These are phyloP conservation scores for Oncorhynchus tshawytscha DNA, from an alignment of 2,113 vertebrate genomes.

Conservation along the genomic window DNA sequence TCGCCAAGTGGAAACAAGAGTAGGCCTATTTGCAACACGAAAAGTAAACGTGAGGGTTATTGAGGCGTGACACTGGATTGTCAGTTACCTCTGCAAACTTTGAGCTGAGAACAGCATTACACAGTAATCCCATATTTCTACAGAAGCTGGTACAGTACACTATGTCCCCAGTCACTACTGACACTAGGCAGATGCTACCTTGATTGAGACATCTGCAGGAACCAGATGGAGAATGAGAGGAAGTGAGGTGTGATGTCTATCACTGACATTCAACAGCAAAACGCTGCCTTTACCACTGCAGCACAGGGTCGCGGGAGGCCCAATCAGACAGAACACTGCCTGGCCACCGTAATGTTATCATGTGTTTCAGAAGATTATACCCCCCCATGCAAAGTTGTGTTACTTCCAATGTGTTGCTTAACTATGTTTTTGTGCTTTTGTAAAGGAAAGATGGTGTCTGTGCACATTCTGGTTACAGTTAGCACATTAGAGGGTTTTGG, in stretches of 20 bases:
- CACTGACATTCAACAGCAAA: constrained; percentile 51
- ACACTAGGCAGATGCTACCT: constrained; percentile 55
- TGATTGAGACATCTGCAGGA: constrained; percentile 62
- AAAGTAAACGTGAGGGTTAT: neutral
- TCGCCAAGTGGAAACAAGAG: too few species aligned
- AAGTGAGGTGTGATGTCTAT: constrained; percentile 48
- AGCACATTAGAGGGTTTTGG: constrained; percentile 38
- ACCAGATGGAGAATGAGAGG: constrained; percentile 54
- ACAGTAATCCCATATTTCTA: neutral
- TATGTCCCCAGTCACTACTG: constrained; percentile 42
- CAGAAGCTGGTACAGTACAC: constrained; percentile 43
- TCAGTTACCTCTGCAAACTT: neutral
- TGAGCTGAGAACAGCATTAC: neutral
- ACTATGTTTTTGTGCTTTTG: neutral
- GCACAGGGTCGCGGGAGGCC: constrained; percentile 31
- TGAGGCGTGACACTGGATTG: neutral
- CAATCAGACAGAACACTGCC: constrained; percentile 17
- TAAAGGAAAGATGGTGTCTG: neutral
- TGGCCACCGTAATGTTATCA: constrained; percentile 1
- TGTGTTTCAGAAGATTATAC: neutral
- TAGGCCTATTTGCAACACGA: too few species aligned
- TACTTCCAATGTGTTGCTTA: neutral
- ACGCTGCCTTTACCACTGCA: constrained; percentile 35
- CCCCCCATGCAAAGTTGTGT: neutral
- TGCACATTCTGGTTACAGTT: neutral